phyloP scores from a whole-genome alignment of 2,113 vertebrate species.

The Phylloscopus trochilus region DNA sequence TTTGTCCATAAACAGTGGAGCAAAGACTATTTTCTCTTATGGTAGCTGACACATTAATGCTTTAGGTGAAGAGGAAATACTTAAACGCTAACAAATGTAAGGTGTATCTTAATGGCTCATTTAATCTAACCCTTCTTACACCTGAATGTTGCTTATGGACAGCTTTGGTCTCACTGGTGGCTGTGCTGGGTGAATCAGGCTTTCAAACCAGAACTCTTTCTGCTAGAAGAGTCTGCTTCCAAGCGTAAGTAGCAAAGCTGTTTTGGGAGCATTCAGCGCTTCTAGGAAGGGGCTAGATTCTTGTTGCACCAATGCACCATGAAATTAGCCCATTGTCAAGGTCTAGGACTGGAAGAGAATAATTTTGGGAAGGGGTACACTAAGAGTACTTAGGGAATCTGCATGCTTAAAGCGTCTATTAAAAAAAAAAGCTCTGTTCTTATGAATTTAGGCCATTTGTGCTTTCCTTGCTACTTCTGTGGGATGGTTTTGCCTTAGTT shows the following conservation, averaged over 20 bases:
- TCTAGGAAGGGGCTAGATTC: neutral
- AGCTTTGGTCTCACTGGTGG: neutral
- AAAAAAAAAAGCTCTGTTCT: accelerated
- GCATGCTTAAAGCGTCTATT: neutral
- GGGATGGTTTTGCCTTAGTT: neutral
- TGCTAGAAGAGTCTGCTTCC: neutral
- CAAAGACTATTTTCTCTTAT: neutral
- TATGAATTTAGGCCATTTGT: neutral
- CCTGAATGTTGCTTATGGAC: neutral
- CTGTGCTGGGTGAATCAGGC: neutral
- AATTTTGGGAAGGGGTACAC: neutral
- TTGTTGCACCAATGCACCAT: neutral
- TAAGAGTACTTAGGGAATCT: neutral
- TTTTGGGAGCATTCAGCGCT: neutral
- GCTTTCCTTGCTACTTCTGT: neutral
- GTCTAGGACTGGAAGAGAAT: neutral
- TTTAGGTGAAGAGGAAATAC: neutral
- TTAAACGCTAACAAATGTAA: neutral
- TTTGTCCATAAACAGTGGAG: neutral
- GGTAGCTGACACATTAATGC: neutral
- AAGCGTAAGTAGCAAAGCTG: neutral
- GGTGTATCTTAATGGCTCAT: neutral
- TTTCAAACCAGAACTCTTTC: neutral
- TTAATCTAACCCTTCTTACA: neutral
- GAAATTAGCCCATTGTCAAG: neutral